Percentiles rank a stretch among this genome's conserved stretches.
These are phyloP conservation scores for Asobara japonica DNA, from an alignment of 1,140 invertebrate species.

Conservation along the genomic window DNA sequence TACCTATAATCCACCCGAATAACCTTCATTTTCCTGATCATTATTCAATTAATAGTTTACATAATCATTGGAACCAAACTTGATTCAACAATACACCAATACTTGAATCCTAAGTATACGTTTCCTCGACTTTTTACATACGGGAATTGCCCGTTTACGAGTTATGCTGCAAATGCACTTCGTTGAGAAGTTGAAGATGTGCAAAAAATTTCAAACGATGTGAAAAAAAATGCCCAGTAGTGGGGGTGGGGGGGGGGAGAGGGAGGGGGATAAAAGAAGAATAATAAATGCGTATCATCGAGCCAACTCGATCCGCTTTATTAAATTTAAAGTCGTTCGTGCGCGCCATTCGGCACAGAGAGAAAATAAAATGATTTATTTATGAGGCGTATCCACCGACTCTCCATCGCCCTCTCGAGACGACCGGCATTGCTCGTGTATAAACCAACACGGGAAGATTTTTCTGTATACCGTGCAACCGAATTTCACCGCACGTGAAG, in stretches of 20 bases:
- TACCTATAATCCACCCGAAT: no score
- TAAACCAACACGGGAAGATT: neutral
- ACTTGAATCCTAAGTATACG: no score
- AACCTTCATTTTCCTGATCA: no score
- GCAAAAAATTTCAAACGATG: conserved; percentile 12
- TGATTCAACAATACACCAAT: no score
- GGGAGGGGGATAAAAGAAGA: neutral
- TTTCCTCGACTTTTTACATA: no score
- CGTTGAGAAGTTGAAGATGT: neutral
- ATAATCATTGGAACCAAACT: no score
- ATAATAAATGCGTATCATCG: conserved; percentile 6
- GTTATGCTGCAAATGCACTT: neutral
- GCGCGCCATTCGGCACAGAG: conserved; percentile 20
- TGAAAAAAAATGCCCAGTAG: conserved; percentile 15
- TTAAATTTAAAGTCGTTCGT: conserved; percentile 19
- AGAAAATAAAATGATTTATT: conserved; percentile 33
- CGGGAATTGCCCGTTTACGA: neutral
- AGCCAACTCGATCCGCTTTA: neutral
- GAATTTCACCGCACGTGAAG: neutral
- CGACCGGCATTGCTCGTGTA: neutral
- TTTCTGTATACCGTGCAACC: neutral
- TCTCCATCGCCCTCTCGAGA: conserved; percentile 18
- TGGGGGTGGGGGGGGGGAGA: neutral
- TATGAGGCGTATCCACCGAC: conserved; percentile 18
- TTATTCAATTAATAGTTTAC: no score